phyloP scores from a whole-genome alignment of 2,888 invertebrate genomes.

The Torymus tubicola region DNA sequence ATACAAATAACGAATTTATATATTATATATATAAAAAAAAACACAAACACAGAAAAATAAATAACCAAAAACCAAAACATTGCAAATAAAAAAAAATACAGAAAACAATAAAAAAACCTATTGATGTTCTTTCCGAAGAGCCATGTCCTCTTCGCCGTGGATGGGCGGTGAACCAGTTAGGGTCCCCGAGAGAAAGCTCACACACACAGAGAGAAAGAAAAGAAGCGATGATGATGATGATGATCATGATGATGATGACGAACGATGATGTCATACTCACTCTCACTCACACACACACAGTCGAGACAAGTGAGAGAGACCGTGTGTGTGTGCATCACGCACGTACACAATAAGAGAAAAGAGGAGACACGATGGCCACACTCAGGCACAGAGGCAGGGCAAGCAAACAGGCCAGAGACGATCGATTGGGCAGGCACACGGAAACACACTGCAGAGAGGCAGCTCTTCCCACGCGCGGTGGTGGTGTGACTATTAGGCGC shows the following conservation, averaged over 20 bases:
- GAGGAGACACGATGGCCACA: too few species aligned
- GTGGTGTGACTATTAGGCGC: slow-evolving; percentile 47
- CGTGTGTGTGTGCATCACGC: too few species aligned
- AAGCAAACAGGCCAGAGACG: too few species aligned
- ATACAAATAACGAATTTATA: slow-evolving; percentile 35
- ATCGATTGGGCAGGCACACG: too few species aligned
- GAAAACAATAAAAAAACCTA: slow-evolving; percentile 69
- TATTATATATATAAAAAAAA: slow-evolving; percentile 15
- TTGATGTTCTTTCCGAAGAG: slow-evolving; percentile 78
- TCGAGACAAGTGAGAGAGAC: slow-evolving; percentile 57
- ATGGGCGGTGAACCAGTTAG: slow-evolving; percentile 68
- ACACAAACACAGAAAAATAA: slow-evolving; percentile 45
- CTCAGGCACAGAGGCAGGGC: too few species aligned
- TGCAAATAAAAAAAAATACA: too few species aligned
- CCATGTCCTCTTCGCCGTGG: slow-evolving; percentile 76
- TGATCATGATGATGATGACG: too few species aligned
- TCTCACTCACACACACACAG: slow-evolving; percentile 66
- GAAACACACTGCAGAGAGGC: too few species aligned
- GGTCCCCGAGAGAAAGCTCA: slow-evolving; percentile 60
- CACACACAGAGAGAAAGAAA: slow-evolving; percentile 62
- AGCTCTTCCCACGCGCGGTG: too few species aligned
- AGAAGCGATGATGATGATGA: slow-evolving; percentile 45
- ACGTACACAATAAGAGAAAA: too few species aligned
- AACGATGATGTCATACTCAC: slow-evolving; percentile 45
- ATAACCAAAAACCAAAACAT: slow-evolving; percentile 60